Evolutionary conservation across 2,113 vertebrate species (phyloP).

Genomic region (Axis porcinus): DNA sequence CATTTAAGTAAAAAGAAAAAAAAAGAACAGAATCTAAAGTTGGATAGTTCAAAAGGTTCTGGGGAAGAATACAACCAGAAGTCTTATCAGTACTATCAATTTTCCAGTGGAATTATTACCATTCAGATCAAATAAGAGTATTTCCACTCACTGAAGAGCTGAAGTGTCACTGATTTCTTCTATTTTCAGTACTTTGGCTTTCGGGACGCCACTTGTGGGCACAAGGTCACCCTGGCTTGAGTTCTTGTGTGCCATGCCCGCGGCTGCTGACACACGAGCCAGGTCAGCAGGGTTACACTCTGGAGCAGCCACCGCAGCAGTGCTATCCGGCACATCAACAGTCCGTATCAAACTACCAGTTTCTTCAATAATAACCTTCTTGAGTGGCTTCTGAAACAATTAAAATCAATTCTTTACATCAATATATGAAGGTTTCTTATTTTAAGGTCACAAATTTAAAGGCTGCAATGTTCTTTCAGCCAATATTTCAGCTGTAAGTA

Average conservation of each 20-base stretch:
- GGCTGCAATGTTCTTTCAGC: not conserved
- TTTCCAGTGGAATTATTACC: not conserved
- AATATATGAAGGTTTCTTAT: slow-evolving; percentile 20
- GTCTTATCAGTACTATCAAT: not conserved
- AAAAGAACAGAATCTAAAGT: not conserved
- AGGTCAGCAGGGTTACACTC: slow-evolving; percentile 27
- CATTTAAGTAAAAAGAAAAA: not conserved
- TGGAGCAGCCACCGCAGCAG: not conserved
- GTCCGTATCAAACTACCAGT: slow-evolving; percentile 79
- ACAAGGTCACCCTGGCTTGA: slow-evolving; percentile 59
- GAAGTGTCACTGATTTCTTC: slow-evolving; percentile 83
- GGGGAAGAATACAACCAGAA: not conserved
- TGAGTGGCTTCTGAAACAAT: slow-evolving; percentile 88
- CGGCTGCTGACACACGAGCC: not conserved
- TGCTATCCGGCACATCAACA: slow-evolving; percentile 33
- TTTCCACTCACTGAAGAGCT: slow-evolving; percentile 75
- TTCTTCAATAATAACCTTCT: slow-evolving; percentile 90
- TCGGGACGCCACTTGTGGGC: slow-evolving; percentile 77
- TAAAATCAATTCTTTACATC: slow-evolving; percentile 11
- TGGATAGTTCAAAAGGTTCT: not conserved
- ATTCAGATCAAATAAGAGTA: not conserved
- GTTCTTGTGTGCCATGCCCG: not conserved
- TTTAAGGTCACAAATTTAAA: slow-evolving; percentile 43
- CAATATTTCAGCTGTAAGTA: not conserved
- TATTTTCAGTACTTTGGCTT: slow-evolving; percentile 92